Evolutionary conservation across 2,888 invertebrate genomes (phyloP), one percentile per base, ranked within the genome.

Genomic region (Gastracanthus pulcherrimus): DNA sequence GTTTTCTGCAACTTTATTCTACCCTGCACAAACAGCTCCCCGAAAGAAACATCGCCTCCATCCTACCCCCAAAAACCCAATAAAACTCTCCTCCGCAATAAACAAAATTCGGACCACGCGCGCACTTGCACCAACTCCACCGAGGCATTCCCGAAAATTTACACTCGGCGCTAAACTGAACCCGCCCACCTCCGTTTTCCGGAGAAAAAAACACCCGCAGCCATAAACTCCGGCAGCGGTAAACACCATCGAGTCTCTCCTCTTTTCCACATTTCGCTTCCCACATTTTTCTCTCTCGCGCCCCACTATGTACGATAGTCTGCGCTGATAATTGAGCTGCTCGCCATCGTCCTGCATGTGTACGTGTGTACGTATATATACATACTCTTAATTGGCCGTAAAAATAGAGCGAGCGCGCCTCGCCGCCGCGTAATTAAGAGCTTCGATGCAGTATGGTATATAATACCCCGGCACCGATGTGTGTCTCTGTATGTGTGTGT

Each of bases 381-480:
- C 48, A 31, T 41, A 81, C 72, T 67, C 76, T 81, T 81, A 81
- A 81, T 81, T 81, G 76, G 76, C 67, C 67, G 66, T 81, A 76
- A 81, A 81, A 81, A 81, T 76, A 72, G 71, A 76, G 76, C 66
- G 51, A n/a, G n/a, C n/a, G n/a, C n/a, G n/a, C n/a, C n/a, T 31
- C 67, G 19, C 23, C 72, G 62, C 55, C 16, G 77, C 36, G 62
- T 55, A 76, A 70, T 80, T 80, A 79, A 79, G 78, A 29, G 62
- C 78, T 38, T 66, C 62, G 77, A 70, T 48, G 55, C n/a, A n/a
- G n/a, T n/a, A n/a, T n/a, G n/a, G n/a, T n/a, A n/a, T n/a, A n/a
- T n/a, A n/a, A n/a, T n/a, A n/a, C n/a, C n/a, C n/a, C n/a, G n/a
- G n/a, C n/a, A n/a, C n/a, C n/a, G n/a, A n/a, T n/a, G n/a, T n/a